Evolutionary conservation across 37 sponge, comb jelly and placozoan species (phyloP).

Genomic region (Beroe forskalii): DNA sequence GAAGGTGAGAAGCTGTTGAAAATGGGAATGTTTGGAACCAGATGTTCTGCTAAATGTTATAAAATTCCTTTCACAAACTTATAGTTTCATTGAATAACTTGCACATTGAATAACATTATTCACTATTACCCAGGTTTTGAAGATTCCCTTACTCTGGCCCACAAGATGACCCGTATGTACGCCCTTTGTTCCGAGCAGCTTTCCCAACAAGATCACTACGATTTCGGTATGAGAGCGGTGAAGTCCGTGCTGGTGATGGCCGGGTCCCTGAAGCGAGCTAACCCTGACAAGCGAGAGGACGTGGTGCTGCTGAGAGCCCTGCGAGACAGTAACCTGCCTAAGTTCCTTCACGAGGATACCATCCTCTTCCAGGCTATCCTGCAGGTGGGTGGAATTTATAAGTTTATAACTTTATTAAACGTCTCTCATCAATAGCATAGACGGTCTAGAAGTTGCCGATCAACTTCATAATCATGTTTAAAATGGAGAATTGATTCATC

Average conservation of each 20-base stretch:
- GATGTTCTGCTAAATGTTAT: too few relatives aligned
- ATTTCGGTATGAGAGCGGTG: slow-evolving; percentile 98
- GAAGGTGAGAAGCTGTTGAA: slow-evolving; percentile 78
- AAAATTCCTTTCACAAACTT: too few relatives aligned
- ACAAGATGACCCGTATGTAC: slow-evolving; percentile 98
- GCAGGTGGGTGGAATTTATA: too few relatives aligned
- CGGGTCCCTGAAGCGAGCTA: slow-evolving; percentile 91
- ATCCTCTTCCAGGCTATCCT: slow-evolving; percentile 82
- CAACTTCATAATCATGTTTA: too few relatives aligned
- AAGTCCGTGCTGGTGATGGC: slow-evolving; percentile 99
- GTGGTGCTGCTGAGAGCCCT: slow-evolving; percentile 92
- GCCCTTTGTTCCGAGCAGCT: slow-evolving; percentile 97
- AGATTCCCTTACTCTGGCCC: slow-evolving; percentile 88
- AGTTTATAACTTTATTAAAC: too few relatives aligned
- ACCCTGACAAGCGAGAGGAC: slow-evolving; percentile 87
- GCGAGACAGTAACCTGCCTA: slow-evolving; percentile 97
- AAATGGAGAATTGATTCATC: too few relatives aligned
- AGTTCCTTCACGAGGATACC: slow-evolving; percentile 93
- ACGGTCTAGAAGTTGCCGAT: too few relatives aligned
- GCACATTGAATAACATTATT: not conserved
- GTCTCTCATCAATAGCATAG: too few relatives aligned
- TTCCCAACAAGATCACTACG: slow-evolving; percentile 98
- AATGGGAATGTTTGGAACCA: too few relatives aligned
- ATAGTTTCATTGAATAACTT: too few relatives aligned
- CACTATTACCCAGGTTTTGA: slow-evolving; percentile 75